phyloP scores from a whole-genome alignment of 2,113 vertebrate genomes.

The Mirounga angustirostris region DNA sequence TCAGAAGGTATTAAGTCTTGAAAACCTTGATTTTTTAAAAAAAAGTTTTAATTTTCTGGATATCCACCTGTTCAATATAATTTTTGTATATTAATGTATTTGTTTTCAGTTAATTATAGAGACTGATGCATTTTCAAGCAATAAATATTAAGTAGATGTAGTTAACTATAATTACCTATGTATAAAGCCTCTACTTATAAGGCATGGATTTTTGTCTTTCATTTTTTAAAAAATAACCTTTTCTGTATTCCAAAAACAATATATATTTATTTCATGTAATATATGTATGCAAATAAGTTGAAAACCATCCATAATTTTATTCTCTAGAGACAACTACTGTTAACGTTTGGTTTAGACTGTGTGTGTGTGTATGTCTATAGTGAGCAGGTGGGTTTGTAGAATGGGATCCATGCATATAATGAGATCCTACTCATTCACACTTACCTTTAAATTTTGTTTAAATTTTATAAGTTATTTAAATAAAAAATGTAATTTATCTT shows the following conservation, averaged over 20 bases:
- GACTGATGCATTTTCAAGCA: background rate
- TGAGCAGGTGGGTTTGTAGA: background rate
- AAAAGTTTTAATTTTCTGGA: background rate
- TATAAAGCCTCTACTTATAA: constrained; percentile 34
- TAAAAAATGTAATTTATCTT: background rate
- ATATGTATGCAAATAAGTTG: background rate
- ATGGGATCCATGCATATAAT: background rate
- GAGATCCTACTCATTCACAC: background rate
- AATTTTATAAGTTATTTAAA: constrained; percentile 20
- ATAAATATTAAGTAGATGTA: constrained; percentile 5
- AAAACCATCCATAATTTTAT: background rate
- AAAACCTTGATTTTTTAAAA: constrained; percentile 6
- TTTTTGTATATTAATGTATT: background rate
- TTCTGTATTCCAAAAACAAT: background rate
- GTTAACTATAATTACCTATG: background rate
- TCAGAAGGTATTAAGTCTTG: constrained; percentile 85
- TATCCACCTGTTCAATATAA: background rate
- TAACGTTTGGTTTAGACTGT: background rate
- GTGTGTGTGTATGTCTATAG: background rate
- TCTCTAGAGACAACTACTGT: background rate
- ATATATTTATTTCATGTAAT: background rate
- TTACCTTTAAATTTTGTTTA: constrained; percentile 46
- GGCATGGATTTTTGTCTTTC: background rate
- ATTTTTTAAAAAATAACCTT: background rate
- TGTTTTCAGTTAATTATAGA: constrained; percentile 12